Evolutionary conservation across 2,888 invertebrate genomes (phyloP).

Genomic region (Drosophila colorata): DNA sequence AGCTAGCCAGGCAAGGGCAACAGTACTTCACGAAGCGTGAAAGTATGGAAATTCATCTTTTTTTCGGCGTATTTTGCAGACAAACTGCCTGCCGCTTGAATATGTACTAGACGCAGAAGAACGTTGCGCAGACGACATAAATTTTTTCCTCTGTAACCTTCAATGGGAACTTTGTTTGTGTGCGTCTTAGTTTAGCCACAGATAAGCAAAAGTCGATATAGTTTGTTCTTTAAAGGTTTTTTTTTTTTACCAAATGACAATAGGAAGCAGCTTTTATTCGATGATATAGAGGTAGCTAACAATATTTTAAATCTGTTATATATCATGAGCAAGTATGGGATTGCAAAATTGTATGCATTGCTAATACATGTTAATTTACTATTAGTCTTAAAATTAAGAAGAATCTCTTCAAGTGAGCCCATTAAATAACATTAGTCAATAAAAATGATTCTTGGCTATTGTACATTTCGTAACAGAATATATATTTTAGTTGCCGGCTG

Average conservation of each 20-base stretch:
- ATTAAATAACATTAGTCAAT: too few relatives aligned
- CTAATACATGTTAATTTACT: not conserved
- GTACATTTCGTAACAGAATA: too few relatives aligned
- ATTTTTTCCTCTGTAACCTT: constrained; percentile 47
- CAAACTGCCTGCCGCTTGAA: constrained; percentile 35
- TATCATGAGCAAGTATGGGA: not conserved
- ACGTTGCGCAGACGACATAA: constrained; percentile 67
- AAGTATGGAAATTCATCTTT: constrained; percentile 81
- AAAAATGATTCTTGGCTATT: too few relatives aligned
- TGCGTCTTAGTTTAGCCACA: constrained; percentile 16
- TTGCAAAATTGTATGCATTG: not conserved
- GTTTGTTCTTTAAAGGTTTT: constrained; percentile 13
- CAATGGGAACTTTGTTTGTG: constrained; percentile 5
- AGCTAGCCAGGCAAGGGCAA: constrained; percentile 45
- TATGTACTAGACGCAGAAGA: constrained; percentile 19
- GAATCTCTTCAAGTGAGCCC: too few relatives aligned
- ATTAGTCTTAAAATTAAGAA: not conserved
- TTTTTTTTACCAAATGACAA: not conserved
- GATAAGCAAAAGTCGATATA: constrained; percentile 28
- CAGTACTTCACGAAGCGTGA: constrained; percentile 67
- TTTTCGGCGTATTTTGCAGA: constrained; percentile 57
- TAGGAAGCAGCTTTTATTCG: not conserved
- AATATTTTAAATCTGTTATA: not conserved
- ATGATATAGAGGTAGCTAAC: too few relatives aligned
- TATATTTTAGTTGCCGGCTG: too few relatives aligned